Evolutionary conservation across 2,113 vertebrate species (phyloP).

Genomic region (Rhipidura dahli): DNA sequence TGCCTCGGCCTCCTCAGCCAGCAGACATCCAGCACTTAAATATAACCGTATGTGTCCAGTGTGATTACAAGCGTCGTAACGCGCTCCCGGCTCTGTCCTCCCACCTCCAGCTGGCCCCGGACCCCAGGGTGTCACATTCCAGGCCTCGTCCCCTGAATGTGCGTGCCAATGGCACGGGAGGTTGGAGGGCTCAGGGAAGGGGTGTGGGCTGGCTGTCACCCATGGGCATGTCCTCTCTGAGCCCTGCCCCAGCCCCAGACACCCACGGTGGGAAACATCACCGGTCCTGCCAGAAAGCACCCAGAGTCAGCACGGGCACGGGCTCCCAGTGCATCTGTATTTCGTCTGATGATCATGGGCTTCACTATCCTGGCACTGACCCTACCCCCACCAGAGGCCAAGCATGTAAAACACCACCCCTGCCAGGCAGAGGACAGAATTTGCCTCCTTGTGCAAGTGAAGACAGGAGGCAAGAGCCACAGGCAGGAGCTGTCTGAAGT

Average conservation of each 20-base stretch:
- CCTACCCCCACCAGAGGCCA: background rate
- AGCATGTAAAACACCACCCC: background rate
- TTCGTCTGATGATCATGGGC: background rate
- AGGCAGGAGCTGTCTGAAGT: background rate
- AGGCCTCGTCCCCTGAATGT: background rate
- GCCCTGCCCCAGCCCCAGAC: background rate
- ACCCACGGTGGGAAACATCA: accelerated
- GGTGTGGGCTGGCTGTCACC: background rate
- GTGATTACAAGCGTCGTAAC: background rate
- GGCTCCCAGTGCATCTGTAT: accelerated
- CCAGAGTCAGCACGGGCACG: accelerated
- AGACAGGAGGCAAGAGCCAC: background rate
- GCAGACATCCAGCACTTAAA: slow-evolving; percentile 60
- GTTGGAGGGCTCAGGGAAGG: background rate
- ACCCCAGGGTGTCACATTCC: slow-evolving; percentile 45
- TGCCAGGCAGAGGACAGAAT: background rate
- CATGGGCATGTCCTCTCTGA: background rate
- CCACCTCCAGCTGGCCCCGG: slow-evolving; percentile 36
- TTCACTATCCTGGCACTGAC: background rate
- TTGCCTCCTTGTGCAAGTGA: background rate
- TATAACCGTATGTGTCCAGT: slow-evolving; percentile 58
- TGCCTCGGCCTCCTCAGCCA: slow-evolving; percentile 51
- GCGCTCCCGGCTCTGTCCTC: background rate
- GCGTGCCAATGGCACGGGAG: accelerated
- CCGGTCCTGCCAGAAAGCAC: background rate